A percentile compares a stretch with the other conserved stretches of the same genome.
These are phyloP conservation scores for Perognathus longimembris DNA, from an alignment of 2,113 vertebrate species.

Conservation along the genomic window DNA sequence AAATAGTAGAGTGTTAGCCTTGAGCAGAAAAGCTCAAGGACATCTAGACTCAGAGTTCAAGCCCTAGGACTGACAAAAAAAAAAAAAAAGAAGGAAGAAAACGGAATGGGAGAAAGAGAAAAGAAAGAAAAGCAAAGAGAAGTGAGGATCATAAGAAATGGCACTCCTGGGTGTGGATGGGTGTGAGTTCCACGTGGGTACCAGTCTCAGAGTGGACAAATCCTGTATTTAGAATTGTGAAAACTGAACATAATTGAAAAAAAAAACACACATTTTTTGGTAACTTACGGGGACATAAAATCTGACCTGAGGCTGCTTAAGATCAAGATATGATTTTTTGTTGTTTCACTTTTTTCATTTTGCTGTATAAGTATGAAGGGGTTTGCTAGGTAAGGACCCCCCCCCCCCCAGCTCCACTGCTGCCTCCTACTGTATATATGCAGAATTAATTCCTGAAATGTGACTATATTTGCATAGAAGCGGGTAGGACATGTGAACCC, in stretches of 20 bases:
- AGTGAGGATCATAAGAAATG: background rate
- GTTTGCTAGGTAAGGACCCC: background rate
- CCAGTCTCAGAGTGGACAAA: background rate
- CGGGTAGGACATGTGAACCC: background rate
- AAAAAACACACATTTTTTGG: background rate
- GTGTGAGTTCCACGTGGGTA: accelerated
- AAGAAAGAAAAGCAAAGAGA: background rate
- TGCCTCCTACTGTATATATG: background rate
- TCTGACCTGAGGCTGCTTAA: background rate
- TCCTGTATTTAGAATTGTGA: background rate
- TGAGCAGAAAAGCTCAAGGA: no score
- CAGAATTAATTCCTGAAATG: background rate
- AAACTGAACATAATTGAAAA: background rate
- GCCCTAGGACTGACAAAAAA: background rate
- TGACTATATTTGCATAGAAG: background rate
- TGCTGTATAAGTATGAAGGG: background rate
- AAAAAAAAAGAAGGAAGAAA: background rate
- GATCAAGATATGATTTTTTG: background rate
- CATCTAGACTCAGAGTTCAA: background rate
- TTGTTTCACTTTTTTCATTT: constrained; percentile 1
- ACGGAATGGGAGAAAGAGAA: background rate
- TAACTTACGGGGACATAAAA: background rate
- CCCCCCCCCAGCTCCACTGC: background rate
- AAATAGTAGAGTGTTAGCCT: no score
- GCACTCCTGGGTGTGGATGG: no score